A percentile compares a stretch with the other conserved stretches of the same genome.
These are phyloP conservation scores for Alectura lathami DNA, from an alignment of 2,113 vertebrate genomes.

Conservation along the genomic window DNA sequence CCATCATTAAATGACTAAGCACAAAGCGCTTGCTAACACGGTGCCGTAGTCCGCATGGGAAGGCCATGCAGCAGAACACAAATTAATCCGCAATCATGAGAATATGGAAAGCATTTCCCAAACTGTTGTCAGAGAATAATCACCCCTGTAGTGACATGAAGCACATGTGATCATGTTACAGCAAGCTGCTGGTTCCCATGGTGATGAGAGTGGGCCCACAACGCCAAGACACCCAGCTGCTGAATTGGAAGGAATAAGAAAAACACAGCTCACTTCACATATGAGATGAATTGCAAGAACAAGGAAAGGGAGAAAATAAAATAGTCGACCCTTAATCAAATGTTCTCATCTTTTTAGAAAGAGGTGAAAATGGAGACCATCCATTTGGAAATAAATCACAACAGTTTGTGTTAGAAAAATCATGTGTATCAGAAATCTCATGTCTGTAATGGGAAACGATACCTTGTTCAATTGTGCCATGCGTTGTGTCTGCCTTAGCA, in stretches of 20 bases:
- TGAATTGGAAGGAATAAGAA: constrained; percentile 79
- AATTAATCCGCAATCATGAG: neutral
- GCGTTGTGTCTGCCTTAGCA: constrained; percentile 40
- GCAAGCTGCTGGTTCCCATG: constrained; percentile 70
- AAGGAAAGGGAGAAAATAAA: constrained; percentile 73
- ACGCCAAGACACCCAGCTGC: constrained; percentile 75
- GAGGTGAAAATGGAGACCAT: constrained; percentile 50
- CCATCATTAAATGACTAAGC: rapidly evolving
- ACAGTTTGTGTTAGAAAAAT: constrained; percentile 55
- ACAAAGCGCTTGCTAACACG: neutral
- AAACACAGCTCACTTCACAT: constrained; percentile 79
- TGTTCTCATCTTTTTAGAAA: constrained; percentile 72
- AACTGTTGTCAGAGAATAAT: neutral
- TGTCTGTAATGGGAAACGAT: constrained; percentile 43
- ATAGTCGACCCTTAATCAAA: constrained; percentile 78
- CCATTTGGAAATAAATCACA: constrained; percentile 52
- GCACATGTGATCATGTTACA: constrained; percentile 67
- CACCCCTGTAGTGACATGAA: constrained; percentile 62
- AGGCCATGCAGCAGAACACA: neutral
- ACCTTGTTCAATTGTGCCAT: constrained; percentile 47
- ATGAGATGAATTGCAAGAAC: constrained; percentile 77
- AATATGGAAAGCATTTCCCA: neutral
- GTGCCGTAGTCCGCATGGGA: rapidly evolving
- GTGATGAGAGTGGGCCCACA: constrained; percentile 73
- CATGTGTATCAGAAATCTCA: neutral